Evolutionary conservation across 2,797 vertebrate species (phyloP), one percentile per base, ranked within the genome.

Genomic region (Artibeus jamaicensis): DNA sequence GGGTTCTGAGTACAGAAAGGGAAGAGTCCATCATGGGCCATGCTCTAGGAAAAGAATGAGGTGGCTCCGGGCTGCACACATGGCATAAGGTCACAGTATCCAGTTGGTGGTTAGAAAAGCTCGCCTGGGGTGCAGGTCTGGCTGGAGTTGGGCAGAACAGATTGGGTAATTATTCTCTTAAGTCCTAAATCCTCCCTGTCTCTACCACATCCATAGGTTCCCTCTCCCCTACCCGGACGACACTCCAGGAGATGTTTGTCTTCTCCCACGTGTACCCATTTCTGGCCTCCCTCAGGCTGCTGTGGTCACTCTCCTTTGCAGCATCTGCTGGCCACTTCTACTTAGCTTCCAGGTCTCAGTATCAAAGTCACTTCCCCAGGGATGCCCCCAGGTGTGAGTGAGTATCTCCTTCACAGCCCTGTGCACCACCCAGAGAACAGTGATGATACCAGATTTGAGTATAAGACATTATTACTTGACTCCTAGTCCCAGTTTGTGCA

Each of bases 221-320:
- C 16, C 10, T 9, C 3, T 1, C 57, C 39, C 16, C 44, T 21
- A 73, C 5, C 37, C 48, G 10, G 6, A 79, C 39, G 68, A 55
- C 46, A 53, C 18, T 10, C 9, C 2, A 15, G 55, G 21, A 78
- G 73, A 14, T 6, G 10, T 26, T 24, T 42, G 39, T 29, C 22
- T 73, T 48, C 42, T 42, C 22, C 44, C 24, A 44, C 0, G 5
- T 15, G 73, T 29, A 37, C 34, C n/a, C 34, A 2, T 0, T 1
- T 24, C 48, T 15, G 89, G 68, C 26, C 79, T 67, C 26, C 48
- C 79, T 53, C 29, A 16, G 12, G 73, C 21, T 44, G 68, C 39
- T 46, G 53, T 37, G 32, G 22, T 22, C 44, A 55, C 39, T 44
- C 15, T 86, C 37, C 34, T 34, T 50, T 44, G 62, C 3, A 1